These are phyloP conservation scores for Galeopsomyia nigrocyanea DNA, from an alignment of 2,888 invertebrate species.

Conservation along the genomic window DNA sequence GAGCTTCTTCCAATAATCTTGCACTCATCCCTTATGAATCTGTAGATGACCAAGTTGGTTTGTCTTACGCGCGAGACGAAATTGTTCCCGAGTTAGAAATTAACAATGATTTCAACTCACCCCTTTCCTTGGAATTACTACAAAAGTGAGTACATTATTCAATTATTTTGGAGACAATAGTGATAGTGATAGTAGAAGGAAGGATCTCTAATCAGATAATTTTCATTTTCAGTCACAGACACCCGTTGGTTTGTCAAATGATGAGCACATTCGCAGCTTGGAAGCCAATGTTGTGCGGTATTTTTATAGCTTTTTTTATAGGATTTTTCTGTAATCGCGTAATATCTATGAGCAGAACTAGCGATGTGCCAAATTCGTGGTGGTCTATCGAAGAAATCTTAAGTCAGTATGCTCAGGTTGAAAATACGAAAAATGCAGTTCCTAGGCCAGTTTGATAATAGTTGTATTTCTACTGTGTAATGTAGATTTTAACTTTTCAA, in stretches of 20 bases:
- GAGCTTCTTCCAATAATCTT: constrained; percentile 39
- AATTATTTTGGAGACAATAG: constrained; percentile 6
- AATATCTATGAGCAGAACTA: constrained; percentile 53
- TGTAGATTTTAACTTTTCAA: constrained; percentile 37
- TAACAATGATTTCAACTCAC: constrained; percentile 23
- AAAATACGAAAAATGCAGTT: constrained; percentile 18
- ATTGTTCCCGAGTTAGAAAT: constrained; percentile 49
- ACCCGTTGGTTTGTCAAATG: constrained; percentile 43
- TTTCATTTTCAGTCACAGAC: constrained; percentile 47
- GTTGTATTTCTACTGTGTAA: neutral
- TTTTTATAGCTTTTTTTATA: constrained; percentile 57
- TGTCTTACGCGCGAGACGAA: constrained; percentile 53
- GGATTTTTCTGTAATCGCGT: constrained; percentile 59
- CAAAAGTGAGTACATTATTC: constrained; percentile 30
- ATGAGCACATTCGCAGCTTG: constrained; percentile 48
- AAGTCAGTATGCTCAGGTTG: constrained; percentile 50
- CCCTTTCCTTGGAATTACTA: constrained; percentile 12
- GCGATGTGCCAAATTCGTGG: constrained; percentile 54
- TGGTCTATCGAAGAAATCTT: constrained; percentile 60
- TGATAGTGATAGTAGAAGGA: no score
- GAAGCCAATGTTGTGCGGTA: constrained; percentile 56
- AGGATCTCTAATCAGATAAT: neutral
- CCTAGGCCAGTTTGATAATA: constrained; percentile 41
- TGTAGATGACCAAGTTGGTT: constrained; percentile 51
- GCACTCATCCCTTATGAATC: constrained; percentile 46